Percentiles rank a stretch among this genome's conserved stretches.
Evolutionary conservation across 2,888 invertebrate species (phyloP).

Genomic region (Limnephilus marmoratus): DNA sequence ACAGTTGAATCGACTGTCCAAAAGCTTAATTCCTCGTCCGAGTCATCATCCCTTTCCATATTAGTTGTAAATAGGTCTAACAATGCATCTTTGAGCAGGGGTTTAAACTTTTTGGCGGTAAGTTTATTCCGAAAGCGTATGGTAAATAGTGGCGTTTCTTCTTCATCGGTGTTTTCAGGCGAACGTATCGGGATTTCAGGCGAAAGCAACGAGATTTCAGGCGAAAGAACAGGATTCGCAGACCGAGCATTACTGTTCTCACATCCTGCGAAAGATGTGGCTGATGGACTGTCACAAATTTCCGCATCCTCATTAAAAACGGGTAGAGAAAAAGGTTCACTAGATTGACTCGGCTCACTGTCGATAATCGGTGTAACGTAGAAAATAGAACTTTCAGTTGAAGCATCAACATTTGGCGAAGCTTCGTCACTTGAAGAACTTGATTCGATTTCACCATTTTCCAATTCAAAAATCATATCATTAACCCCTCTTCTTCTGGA

Average conservation of each 20-base stretch:
- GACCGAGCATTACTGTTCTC: constrained; percentile 48
- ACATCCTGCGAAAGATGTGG: constrained; percentile 46
- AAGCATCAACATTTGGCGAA: constrained; percentile 14
- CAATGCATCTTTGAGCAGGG: background rate
- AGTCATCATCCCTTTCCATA: constrained; percentile 69
- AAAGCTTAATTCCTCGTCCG: constrained; percentile 73
- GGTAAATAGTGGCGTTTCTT: constrained; percentile 73
- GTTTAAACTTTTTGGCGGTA: constrained; percentile 73
- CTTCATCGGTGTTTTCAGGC: constrained; percentile 73
- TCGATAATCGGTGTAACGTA: background rate
- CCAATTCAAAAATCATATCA: constrained; percentile 76
- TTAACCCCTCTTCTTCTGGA: constrained; percentile 74
- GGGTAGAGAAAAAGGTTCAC: constrained; percentile 17
- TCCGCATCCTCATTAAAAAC: constrained; percentile 38
- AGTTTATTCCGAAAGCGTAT: constrained; percentile 74
- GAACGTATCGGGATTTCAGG: constrained; percentile 70
- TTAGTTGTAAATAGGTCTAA: background rate
- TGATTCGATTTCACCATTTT: constrained; percentile 74
- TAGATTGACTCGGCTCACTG: constrained; percentile 27
- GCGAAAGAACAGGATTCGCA: constrained; percentile 70
- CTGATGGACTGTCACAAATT: constrained; percentile 44
- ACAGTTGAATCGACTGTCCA: constrained; percentile 74
- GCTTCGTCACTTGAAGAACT: constrained; percentile 56
- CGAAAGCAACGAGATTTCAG: constrained; percentile 70
- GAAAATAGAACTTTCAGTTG: background rate